phyloP scores from a whole-genome alignment of 2,113 vertebrate species.

The Phylloscopus trochiloides region DNA sequence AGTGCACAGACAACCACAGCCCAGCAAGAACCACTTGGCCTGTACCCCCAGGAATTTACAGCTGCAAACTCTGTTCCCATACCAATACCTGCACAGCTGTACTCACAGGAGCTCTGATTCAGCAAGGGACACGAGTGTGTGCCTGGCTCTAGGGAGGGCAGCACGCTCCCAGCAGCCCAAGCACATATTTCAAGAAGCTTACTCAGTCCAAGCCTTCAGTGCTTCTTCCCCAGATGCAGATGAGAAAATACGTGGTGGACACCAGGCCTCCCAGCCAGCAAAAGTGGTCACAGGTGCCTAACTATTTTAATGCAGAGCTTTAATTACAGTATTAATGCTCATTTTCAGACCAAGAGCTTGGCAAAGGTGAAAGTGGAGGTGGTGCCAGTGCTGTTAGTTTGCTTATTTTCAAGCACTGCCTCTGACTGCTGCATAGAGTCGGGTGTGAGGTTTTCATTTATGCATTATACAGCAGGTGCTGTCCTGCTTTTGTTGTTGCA shows the following conservation, averaged over 20 bases:
- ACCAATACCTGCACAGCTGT: background rate
- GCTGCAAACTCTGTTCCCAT: background rate
- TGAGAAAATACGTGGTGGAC: background rate
- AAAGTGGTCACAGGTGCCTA: background rate
- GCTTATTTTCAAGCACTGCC: background rate
- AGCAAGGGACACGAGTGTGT: accelerated
- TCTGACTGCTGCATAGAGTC: background rate
- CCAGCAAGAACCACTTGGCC: accelerated
- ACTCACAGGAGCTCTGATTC: background rate
- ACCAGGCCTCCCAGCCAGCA: background rate
- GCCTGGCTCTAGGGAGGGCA: background rate
- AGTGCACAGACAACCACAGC: background rate
- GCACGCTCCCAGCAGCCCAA: accelerated
- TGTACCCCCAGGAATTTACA: background rate
- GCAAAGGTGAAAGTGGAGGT: background rate
- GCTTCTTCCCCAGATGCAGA: background rate
- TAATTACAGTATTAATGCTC: background rate
- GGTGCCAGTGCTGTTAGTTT: background rate
- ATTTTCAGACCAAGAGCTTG: background rate
- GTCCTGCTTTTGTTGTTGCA: background rate
- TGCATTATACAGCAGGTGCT: background rate
- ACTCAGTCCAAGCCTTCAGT: background rate
- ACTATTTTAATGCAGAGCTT: background rate
- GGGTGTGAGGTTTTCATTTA: background rate
- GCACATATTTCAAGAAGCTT: background rate